Evolutionary conservation across 2,888 invertebrate genomes (phyloP), one percentile per base, ranked within the genome.

Genomic region (Cataglyphis altisquamis): DNA sequence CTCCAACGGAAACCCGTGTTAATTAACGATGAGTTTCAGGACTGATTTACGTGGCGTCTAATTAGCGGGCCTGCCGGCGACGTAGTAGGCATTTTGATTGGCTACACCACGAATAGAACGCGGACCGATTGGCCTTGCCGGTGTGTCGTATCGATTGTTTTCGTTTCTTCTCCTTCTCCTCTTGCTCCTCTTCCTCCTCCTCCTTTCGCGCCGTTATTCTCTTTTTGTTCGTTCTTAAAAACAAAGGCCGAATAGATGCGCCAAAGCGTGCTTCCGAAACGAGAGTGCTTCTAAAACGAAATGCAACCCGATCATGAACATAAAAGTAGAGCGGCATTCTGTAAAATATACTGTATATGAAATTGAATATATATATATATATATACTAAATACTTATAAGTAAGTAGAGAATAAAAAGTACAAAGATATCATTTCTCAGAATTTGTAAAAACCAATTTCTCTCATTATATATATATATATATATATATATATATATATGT

Each of bases 41-140:
- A 93, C 94, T 94, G 94, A 94, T 94, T 94, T 94, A 94, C 94
- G 94, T 94, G 94, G 94, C 94, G 94, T 94, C 94, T 94, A 94
- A 94, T 94, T 94, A 94, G 94, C 93, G 92, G 90, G 91, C 92
- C 93, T 94, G 94, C 93, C 93, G 93, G 92, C 93, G 93, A 94
- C 94, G 93, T 92, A 93, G 92, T 93, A 94, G 93, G 94, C 94
- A 94, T 94, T 94, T 94, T 94, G 94, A 94, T 94, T 94, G 94
- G 94, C 92, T 90, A 89, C 88, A 86, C 90, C 88, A 90, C 91
- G 92, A 92, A 91, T 92, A 91, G 91, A 90, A 90, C 89, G 89
- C 90, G 87, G 88, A 86, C 88, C 89, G 89, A 92, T 93, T 91
- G 92, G 93, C 91, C 92, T 92, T 92, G 91, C 92, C 92, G 92